Conservation (phyloP, 2,113 vertebrate species). For the Dromaius novaehollandiae region DNA sequence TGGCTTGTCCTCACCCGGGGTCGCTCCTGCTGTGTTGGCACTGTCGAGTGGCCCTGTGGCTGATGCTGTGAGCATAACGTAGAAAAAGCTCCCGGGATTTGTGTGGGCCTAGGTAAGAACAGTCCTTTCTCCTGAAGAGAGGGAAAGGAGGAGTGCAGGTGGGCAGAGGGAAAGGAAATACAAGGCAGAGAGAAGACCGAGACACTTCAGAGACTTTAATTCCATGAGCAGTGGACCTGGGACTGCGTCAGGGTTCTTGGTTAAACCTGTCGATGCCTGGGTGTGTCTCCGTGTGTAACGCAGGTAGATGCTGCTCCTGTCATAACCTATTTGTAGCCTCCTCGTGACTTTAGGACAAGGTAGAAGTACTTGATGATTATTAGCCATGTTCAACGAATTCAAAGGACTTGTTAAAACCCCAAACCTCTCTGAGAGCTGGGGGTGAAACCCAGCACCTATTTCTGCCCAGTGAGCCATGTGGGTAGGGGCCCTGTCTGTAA, state of each 20-base stretch:
- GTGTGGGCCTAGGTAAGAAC: not conserved
- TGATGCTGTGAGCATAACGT: not conserved
- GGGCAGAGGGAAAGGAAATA: accelerated
- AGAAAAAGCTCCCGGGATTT: not conserved
- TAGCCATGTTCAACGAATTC: not conserved
- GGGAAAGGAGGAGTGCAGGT: accelerated
- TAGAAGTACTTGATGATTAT: not conserved
- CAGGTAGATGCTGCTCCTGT: not conserved
- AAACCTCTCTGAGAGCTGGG: too few species aligned
- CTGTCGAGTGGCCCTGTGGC: not conserved
- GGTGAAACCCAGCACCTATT: not conserved
- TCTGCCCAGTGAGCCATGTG: not conserved
- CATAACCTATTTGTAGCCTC: not conserved
- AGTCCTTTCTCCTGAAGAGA: not conserved
- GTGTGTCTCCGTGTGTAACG: accelerated
- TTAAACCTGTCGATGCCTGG: not conserved
- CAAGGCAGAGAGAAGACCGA: not conserved
- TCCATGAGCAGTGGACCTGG: accelerated
- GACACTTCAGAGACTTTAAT: not conserved
- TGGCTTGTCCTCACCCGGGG: not conserved
- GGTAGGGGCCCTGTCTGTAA: not conserved
- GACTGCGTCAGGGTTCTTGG: not conserved
- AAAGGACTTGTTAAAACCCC: not conserved
- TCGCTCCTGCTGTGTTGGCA: not conserved
- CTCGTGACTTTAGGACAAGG: not conserved